Evolutionary conservation across 2,797 vertebrate genomes (phyloP).

Genomic region (Danio aesculapii): DNA sequence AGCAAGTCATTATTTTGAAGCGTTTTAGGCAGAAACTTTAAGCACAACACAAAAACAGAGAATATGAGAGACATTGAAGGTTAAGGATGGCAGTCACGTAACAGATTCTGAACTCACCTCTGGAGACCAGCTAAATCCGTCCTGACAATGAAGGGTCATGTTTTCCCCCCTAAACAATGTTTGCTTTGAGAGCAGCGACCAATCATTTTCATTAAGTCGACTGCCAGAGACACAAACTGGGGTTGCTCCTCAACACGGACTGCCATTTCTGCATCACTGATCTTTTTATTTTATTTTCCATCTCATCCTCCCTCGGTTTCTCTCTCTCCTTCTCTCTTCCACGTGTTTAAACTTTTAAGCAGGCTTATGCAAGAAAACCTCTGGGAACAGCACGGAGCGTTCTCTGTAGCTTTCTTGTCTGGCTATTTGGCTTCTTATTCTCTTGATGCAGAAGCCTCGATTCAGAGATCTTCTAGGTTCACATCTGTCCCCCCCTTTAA

Average conservation of each 20-base stretch:
- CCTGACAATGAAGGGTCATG: slow-evolving; percentile 31
- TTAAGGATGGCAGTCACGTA: neutral
- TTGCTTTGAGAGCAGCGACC: slow-evolving; percentile 26
- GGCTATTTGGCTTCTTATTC: slow-evolving; percentile 49
- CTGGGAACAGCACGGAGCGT: slow-evolving; percentile 37
- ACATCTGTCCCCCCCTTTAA: slow-evolving; percentile 32
- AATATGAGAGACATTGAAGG: slow-evolving; percentile 10
- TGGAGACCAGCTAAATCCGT: neutral
- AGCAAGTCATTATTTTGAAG: neutral
- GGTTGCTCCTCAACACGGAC: slow-evolving; percentile 20
- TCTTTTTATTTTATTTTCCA: slow-evolving; percentile 20
- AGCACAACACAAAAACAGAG: neutral
- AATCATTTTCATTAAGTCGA: slow-evolving; percentile 35
- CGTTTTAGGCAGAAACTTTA: too few species aligned
- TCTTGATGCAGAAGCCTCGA: slow-evolving; percentile 63
- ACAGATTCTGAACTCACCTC: slow-evolving; percentile 15
- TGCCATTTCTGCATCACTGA: slow-evolving; percentile 47
- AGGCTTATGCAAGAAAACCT: slow-evolving; percentile 56
- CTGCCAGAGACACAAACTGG: slow-evolving; percentile 27
- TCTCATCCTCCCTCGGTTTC: neutral
- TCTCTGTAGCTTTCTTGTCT: slow-evolving; percentile 41
- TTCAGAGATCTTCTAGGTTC: slow-evolving; percentile 45
- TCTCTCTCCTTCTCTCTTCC: slow-evolving; percentile 22
- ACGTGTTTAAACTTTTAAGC: slow-evolving; percentile 62
- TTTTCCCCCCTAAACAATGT: slow-evolving; percentile 1